Conservation (phyloP, 2,113 vertebrate genomes). For the Brachirus orientalis region DNA sequence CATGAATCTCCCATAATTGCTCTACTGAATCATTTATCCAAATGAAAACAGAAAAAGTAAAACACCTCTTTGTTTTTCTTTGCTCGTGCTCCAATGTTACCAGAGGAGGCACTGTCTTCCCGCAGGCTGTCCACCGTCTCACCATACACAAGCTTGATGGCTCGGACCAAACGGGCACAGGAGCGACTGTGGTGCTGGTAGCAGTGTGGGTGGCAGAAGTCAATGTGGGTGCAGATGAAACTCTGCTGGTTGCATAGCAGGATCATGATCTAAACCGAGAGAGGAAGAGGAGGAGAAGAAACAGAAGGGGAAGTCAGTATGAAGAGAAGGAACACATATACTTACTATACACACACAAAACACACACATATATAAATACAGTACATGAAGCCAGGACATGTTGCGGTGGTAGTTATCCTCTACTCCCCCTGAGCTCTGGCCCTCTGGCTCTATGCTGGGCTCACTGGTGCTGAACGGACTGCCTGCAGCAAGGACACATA, state of each 20-base stretch:
- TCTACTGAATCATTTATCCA: neutral
- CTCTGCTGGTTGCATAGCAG: conserved; percentile 98
- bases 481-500: conserved; percentile 74
- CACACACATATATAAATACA: conserved; percentile 57
- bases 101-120: conserved; percentile 79
- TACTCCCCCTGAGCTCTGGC: conserved; percentile 85
- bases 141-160: conserved; percentile 95
- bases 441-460: conserved; percentile 97
- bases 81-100: conserved; percentile 79
- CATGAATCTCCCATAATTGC: neutral
- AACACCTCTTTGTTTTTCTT: conserved; percentile 95
- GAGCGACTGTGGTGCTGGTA: conserved; percentile 98
- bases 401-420: conserved; percentile 98
- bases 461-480: conserved; percentile 97
- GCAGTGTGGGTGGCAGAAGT: conserved; percentile 97
- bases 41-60: rapidly evolving
- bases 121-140: conserved; percentile 92
- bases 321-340: neutral
- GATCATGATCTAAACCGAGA: conserved; percentile 91
- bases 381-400: conserved; percentile 98
- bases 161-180: conserved; percentile 93
- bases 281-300: conserved; percentile 12
- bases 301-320: neutral
- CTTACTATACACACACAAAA: neutral
- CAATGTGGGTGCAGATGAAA: conserved; percentile 96